A percentile compares a stretch with the other conserved stretches of the same genome.
phyloP scores from a whole-genome alignment of 2,113 vertebrate species.

The Anser cygnoides region DNA sequence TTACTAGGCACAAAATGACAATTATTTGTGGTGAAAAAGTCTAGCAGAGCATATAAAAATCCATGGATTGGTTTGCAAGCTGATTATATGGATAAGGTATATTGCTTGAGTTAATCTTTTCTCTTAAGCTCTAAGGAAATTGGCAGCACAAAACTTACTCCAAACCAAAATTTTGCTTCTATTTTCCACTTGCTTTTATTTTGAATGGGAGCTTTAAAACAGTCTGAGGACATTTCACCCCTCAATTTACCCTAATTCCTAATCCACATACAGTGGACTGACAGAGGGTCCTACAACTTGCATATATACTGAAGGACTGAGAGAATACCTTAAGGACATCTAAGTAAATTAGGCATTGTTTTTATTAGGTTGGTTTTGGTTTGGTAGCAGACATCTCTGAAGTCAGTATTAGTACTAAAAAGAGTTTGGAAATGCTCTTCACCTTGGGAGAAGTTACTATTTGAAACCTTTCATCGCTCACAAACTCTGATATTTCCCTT shows the following conservation, averaged over 20 bases:
- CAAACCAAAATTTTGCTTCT: not conserved
- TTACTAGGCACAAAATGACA: not conserved
- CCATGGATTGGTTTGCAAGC: not conserved
- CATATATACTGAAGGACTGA: not conserved
- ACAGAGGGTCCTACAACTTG: not conserved
- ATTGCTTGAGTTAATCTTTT: not conserved
- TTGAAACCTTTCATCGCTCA: not conserved
- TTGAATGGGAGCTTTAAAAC: not conserved
- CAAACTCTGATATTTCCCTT: not conserved
- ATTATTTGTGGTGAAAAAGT: not conserved
- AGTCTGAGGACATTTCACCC: not conserved
- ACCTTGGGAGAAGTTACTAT: not conserved
- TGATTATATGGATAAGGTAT: not conserved
- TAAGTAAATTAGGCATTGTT: not conserved
- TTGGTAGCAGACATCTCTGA: not conserved
- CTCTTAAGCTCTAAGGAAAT: not conserved
- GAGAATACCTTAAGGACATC: not conserved
- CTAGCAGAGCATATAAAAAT: accelerated
- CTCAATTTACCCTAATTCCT: not conserved
- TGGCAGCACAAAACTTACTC: not conserved
- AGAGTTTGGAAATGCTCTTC: not conserved
- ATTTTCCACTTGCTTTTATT: not conserved
- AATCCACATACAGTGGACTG: not conserved
- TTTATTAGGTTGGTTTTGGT: not conserved
- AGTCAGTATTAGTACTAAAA: not conserved